Conservation (phyloP, 2,888 invertebrate species). For the Pachydiplax longipennis region DNA sequence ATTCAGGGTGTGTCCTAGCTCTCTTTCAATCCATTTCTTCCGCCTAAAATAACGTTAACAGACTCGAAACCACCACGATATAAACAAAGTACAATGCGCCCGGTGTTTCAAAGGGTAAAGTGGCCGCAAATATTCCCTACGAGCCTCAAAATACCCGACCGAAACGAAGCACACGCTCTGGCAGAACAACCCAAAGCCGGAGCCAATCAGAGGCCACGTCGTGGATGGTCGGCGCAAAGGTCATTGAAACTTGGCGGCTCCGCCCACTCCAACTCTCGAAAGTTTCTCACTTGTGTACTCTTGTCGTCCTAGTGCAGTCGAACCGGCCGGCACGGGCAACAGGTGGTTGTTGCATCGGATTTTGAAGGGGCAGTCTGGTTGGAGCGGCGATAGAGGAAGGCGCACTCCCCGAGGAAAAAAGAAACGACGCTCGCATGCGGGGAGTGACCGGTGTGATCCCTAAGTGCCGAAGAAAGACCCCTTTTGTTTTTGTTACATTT, state of each 20-base stretch:
- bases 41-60: slow-evolving; percentile 2
- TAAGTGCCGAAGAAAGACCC: background rate
- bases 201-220: slow-evolving; percentile 22
- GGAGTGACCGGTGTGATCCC: background rate
- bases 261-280: slow-evolving; percentile 20
- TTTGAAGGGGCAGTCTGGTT: background rate
- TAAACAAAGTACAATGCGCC: background rate
- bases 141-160: background rate
- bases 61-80: background rate
- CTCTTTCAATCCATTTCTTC: background rate
- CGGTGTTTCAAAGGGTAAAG: background rate
- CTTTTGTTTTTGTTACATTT: background rate
- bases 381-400: background rate
- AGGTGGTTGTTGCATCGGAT: background rate
- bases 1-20: background rate
- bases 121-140: background rate
- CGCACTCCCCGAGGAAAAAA: background rate
- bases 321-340: background rate
- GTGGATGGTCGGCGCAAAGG: slow-evolving; percentile 43
- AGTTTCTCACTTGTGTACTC: background rate
- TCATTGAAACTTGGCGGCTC: slow-evolving; percentile 37
- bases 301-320: background rate
- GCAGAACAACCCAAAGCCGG: background rate
- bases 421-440: too few species aligned
- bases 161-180: background rate